These are phyloP conservation scores for Pogonomyrmex californicus DNA, from an alignment of 1,140 invertebrate genomes.

Conservation along the genomic window DNA sequence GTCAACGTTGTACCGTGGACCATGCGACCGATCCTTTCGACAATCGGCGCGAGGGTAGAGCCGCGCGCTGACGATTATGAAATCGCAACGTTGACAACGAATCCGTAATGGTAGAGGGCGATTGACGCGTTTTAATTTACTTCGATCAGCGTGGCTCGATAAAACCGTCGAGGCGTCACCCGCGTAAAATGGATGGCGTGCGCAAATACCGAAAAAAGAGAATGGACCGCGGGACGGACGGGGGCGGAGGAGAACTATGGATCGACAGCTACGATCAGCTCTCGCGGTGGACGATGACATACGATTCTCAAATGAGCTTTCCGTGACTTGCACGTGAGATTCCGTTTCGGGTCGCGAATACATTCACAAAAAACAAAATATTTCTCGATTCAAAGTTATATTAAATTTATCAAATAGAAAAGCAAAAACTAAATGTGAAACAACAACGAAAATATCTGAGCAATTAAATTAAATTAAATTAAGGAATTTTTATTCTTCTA, in stretches of 20 bases:
- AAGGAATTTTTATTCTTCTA: background rate
- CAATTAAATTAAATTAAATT: background rate
- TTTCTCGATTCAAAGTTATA: background rate
- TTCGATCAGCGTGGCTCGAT: conserved; percentile 61
- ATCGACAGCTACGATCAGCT: conserved; percentile 46
- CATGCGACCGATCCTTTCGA: conserved; percentile 21
- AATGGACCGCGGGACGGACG: background rate
- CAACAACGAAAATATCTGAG: background rate
- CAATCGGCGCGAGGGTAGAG: conserved; percentile 29
- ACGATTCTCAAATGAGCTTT: conserved; percentile 24
- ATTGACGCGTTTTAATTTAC: conserved; percentile 67
- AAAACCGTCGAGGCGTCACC: conserved; percentile 50
- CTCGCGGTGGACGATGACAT: conserved; percentile 33
- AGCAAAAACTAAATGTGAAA: background rate
- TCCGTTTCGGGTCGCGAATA: background rate
- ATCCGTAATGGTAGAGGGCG: conserved; percentile 32
- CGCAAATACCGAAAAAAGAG: background rate
- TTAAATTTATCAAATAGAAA: background rate
- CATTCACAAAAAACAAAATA: background rate
- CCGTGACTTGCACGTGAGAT: conserved; percentile 13
- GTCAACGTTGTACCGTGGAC: background rate
- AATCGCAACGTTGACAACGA: conserved; percentile 46
- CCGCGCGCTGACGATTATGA: conserved; percentile 39
- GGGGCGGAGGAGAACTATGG: conserved; percentile 2
- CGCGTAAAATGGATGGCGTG: conserved; percentile 37